phyloP scores from a whole-genome alignment of 1,140 invertebrate genomes.

The Panulirus ornatus region DNA sequence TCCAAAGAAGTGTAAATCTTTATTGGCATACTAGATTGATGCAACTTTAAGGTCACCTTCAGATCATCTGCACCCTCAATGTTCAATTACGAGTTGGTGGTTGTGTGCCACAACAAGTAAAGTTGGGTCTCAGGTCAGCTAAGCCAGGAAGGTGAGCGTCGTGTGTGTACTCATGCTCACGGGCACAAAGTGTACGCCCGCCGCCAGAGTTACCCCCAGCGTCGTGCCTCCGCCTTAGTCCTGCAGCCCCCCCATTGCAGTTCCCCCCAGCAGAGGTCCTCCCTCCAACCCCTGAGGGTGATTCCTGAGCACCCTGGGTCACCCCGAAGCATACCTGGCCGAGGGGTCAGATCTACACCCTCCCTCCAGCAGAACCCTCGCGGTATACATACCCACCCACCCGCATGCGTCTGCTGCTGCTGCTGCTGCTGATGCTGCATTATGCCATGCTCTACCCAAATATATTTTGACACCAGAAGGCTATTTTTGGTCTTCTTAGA shows the following conservation, averaged over 20 bases:
- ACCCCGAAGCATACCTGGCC: conserved; percentile 35
- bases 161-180: conserved; percentile 33
- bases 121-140: conserved; percentile 68
- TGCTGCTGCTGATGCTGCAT: conserved; percentile 62
- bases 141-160: conserved; percentile 53
- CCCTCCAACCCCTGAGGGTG: conserved; percentile 64
- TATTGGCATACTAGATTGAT: conserved; percentile 43
- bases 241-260: conserved; percentile 46
- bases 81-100: conserved; percentile 36
- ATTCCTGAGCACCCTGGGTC: conserved; percentile 47
- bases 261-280: conserved; percentile 45
- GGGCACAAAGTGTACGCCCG: conserved; percentile 63
- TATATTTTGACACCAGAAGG: conserved; percentile 57
- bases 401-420: conserved; percentile 62
- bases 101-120: conserved; percentile 48
- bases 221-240: conserved; percentile 54
- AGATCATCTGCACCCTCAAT: conserved; percentile 43
- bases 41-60: conserved; percentile 46
- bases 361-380: conserved; percentile 56
- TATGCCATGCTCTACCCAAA: conserved; percentile 42
- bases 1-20: conserved; percentile 37
- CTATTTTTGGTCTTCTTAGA: conserved; percentile 62
- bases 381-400: conserved; percentile 45
- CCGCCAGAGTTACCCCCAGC: conserved; percentile 62
- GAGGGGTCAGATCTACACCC: conserved; percentile 57